Percentiles rank a stretch among this genome's conserved stretches.
These are phyloP conservation scores for Zootermopsis nevadensis DNA, from an alignment of 2,888 invertebrate genomes.

Conservation along the genomic window DNA sequence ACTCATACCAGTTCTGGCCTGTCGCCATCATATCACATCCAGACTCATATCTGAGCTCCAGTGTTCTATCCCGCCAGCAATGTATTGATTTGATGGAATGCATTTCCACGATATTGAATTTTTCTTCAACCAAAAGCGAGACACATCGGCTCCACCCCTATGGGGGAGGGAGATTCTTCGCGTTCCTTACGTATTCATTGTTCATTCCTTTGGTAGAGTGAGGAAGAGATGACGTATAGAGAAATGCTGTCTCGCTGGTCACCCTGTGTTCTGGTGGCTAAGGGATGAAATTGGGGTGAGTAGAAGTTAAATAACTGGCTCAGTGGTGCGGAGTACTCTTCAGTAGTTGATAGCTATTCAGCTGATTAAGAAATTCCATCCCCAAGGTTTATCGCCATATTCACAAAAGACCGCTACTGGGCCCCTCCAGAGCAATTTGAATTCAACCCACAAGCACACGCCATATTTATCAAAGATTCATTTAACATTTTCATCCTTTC, in stretches of 20 bases:
- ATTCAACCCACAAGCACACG: too few relatives aligned
- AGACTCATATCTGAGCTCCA: conserved; percentile 20
- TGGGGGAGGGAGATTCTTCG: conserved; percentile 42
- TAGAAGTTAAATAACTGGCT: not conserved
- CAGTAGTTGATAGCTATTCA: too few relatives aligned
- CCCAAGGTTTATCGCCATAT: too few relatives aligned
- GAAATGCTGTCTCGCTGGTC: conserved; percentile 2
- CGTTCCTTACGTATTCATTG: conserved; percentile 47
- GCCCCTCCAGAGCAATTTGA: too few relatives aligned
- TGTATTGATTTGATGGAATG: conserved; percentile 52
- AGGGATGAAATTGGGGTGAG: not conserved
- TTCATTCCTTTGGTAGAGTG: conserved; percentile 32
- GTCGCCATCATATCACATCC: conserved; percentile 25
- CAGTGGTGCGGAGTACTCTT: too few relatives aligned
- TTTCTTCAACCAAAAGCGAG: conserved; percentile 44
- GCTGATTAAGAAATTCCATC: too few relatives aligned
- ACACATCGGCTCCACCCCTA: not conserved
- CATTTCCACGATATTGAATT: conserved; percentile 50
- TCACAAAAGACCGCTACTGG: too few relatives aligned
- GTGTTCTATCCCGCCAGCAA: not conserved
- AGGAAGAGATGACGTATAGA: conserved; percentile 16
- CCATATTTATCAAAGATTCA: too few relatives aligned
- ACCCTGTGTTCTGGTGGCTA: not conserved
- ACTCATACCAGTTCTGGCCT: not conserved
- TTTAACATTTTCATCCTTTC: too few relatives aligned